Evolutionary conservation across 2,113 vertebrate species (phyloP).

Genomic region (Axis porcinus): DNA sequence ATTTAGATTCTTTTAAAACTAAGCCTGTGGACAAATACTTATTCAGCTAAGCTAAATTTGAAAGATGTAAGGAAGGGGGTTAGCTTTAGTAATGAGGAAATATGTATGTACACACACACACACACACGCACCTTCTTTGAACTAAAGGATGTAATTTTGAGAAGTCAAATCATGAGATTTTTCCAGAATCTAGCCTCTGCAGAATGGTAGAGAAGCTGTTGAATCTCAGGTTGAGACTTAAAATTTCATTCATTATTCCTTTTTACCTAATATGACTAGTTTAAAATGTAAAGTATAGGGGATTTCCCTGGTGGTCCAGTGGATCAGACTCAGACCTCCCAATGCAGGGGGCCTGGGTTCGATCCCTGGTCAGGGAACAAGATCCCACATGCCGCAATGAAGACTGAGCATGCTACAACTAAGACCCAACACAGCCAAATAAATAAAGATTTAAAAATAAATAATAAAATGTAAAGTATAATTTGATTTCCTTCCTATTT

Average conservation of each 20-base stretch:
- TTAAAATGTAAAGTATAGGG: slow-evolving; percentile 51
- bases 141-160: slow-evolving; percentile 9
- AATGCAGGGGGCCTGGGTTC: too few species aligned
- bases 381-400: too few species aligned
- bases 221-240: slow-evolving; percentile 27
- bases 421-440: too few species aligned
- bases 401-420: too few species aligned
- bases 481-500: slow-evolving; percentile 56
- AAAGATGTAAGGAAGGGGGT: not conserved
- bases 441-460: too few species aligned
- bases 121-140: not conserved
- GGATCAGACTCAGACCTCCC: too few species aligned
- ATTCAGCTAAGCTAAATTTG: slow-evolving; percentile 8
- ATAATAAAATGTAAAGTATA: slow-evolving; percentile 47
- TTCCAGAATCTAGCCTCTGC: not conserved
- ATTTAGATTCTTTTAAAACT: slow-evolving; percentile 9
- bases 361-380: too few species aligned
- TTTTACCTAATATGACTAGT: not conserved
- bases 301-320: too few species aligned
- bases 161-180: slow-evolving; percentile 3
- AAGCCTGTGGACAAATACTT: not conserved
- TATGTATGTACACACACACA: not conserved
- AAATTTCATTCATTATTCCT: slow-evolving; percentile 31
- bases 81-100: not conserved
- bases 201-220: not conserved